Evolutionary conservation across 2,113 vertebrate genomes (phyloP), one percentile per base, ranked within the genome.

Genomic region (Psophia crepitans): DNA sequence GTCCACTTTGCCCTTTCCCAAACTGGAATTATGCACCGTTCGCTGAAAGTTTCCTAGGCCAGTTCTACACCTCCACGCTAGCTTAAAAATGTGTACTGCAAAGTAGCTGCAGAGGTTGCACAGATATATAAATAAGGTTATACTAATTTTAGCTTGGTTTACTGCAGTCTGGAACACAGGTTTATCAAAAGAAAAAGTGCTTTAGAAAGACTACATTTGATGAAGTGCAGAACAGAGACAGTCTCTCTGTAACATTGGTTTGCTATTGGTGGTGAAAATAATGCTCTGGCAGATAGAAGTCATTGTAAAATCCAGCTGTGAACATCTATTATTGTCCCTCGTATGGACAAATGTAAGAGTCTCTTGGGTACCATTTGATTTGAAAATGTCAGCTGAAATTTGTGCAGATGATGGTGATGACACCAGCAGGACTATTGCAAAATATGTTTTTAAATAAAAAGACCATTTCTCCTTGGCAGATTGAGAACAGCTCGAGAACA

Each of bases 401-500:
- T 95, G 87, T 83, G 89, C 54, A 76, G 87, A 95, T 95, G 90
- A 95, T 87, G 87, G 77, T 54, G 86, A 96, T 32, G 86, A 93
- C 89, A 97, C 94, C 89, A 89, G 84, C 39, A 96, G 89, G 95
- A 79, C 70, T 61, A 83, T 9, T 70, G 49, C 83, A 66, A 89
- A 96, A 96, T 83, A 87, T 51, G 92, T 77, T 95, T 97, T 97
- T 73, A 95, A 95, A 95, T 91, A 96, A 93, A 97, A 96, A 83
- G 15, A 79, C 63, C 74, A 28, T 74, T 93, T 93, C 84, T 93
- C 41, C 60, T 49, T 66, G 95, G 77, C 94, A 97, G 89, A 74
- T 15, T 89, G 84, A 79, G 68, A 92, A 37, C 20, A 66, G 90
- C 88, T 92, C 24, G 2, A 70, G 80, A 93, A 78, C 70, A 44